These are phyloP conservation scores for Pygocentrus nattereri DNA, from an alignment of 2,797 vertebrate genomes.

Conservation along the genomic window DNA sequence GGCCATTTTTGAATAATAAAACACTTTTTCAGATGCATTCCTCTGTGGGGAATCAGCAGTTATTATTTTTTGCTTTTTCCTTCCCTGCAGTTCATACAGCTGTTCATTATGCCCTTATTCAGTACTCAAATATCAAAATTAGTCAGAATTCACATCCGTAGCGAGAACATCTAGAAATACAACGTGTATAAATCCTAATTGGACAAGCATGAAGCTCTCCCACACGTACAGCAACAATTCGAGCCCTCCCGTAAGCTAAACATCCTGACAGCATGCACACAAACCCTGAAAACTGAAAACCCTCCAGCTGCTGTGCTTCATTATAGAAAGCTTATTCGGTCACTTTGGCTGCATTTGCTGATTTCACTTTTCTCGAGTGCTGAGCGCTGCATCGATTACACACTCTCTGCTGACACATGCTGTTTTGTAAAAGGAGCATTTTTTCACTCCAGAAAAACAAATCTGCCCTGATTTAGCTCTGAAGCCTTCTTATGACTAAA, in stretches of 20 bases:
- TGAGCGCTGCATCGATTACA: slow-evolving; percentile 19
- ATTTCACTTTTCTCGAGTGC: background rate
- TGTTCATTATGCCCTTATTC: too few species aligned
- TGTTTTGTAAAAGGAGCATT: background rate
- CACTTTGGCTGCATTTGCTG: slow-evolving; percentile 11
- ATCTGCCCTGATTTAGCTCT: background rate
- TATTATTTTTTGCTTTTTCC: too few species aligned
- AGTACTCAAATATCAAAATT: too few species aligned
- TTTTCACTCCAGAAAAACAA: background rate
- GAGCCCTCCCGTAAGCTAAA: background rate
- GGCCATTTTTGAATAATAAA: too few species aligned
- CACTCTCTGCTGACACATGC: slow-evolving; percentile 10
- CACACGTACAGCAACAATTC: too few species aligned
- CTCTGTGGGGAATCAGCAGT: too few species aligned
- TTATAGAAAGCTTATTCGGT: slow-evolving; percentile 38
- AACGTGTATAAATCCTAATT: too few species aligned
- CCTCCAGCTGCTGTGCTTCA: background rate
- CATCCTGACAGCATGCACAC: background rate
- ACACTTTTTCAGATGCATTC: too few species aligned
- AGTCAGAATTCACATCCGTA: too few species aligned
- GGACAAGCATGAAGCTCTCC: too few species aligned
- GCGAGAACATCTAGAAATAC: too few species aligned
- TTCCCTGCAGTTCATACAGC: too few species aligned
- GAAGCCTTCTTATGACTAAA: background rate
- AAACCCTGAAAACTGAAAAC: background rate